Evolutionary conservation across 1,140 invertebrate genomes (phyloP), one percentile per base, ranked within the genome.

Genomic region (Microplitis demolitor): DNA sequence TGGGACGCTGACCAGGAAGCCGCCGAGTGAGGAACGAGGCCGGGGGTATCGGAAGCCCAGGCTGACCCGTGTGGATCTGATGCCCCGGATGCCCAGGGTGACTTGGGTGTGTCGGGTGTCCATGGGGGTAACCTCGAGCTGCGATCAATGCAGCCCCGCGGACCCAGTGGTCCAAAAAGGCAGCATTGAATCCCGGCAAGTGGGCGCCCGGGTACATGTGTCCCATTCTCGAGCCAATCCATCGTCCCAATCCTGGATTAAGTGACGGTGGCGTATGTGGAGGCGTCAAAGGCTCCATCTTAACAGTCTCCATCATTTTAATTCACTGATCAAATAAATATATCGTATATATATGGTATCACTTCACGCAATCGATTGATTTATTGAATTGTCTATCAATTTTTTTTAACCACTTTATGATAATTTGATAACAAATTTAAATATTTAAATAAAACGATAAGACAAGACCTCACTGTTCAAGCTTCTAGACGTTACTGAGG

Each of bases 91-190:
- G 87, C 82, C 75, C 69, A 11, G 70, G 63, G 64, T 71, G 73
- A 34, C 35, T n/a, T 4, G 76, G 6, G 8, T 74, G 69, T 56
- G 16, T n/a, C 56, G 85, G 84, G 24, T 86, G 82, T 76, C 85
- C 78, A 83, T 80, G 80, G 0, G 80, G 79, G 56, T 82, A 87
- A 64, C 83, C 78, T 4, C 84, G 75, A 4, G 78, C 80, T 0
- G 84, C 78, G 4, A 85, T 89, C 5, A 93, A 76, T 1, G 92
- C 91, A 0, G 91, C 92, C 71, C 90, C 92, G 76, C 92, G 87
- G 39, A 94, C 87, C 91, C 92, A 93, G 74, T 93, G 92, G 76
- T 92, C 92, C 61, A 93, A 88, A 9, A 93, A 83, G 53, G 91
- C 84, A 0, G 90, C 85, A 33, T 90, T 89, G 72, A 91, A 90